Conservation (phyloP, 2,797 vertebrate species). For the Pyrocephalus nanus region DNA sequence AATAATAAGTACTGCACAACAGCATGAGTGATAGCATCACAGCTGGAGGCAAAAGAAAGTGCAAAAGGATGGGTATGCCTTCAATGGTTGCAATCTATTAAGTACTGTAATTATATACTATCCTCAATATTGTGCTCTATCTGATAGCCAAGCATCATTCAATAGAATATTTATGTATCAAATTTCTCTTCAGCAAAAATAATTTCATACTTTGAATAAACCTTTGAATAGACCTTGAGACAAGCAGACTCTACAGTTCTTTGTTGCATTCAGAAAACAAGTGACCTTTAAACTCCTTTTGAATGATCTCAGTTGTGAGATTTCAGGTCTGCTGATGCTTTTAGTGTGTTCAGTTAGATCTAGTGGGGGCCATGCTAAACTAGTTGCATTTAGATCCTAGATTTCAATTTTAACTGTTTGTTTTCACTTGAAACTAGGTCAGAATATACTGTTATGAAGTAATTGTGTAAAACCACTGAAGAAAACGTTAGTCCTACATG, state of each 20-base stretch:
- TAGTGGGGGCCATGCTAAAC: background rate
- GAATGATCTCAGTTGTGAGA: background rate
- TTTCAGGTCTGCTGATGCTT: background rate
- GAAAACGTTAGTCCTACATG: background rate
- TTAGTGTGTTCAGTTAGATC: background rate
- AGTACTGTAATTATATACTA: conserved; percentile 3
- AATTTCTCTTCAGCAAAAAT: background rate
- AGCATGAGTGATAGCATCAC: background rate
- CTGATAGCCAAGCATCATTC: background rate
- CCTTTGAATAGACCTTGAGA: background rate
- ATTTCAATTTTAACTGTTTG: background rate
- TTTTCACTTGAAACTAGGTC: background rate
- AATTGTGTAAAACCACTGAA: background rate
- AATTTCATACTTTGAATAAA: background rate
- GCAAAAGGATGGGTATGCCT: background rate
- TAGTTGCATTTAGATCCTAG: background rate
- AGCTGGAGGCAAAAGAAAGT: background rate
- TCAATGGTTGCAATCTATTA: background rate
- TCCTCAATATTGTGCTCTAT: background rate
- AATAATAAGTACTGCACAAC: background rate
- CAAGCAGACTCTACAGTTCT: background rate
- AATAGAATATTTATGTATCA: background rate
- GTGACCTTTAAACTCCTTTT: background rate
- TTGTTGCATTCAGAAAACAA: background rate
- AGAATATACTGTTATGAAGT: background rate